Base-by-base conservation (phyloP, 2,113 vertebrate genomes). In the Thryonomys swinderianus region DNA sequence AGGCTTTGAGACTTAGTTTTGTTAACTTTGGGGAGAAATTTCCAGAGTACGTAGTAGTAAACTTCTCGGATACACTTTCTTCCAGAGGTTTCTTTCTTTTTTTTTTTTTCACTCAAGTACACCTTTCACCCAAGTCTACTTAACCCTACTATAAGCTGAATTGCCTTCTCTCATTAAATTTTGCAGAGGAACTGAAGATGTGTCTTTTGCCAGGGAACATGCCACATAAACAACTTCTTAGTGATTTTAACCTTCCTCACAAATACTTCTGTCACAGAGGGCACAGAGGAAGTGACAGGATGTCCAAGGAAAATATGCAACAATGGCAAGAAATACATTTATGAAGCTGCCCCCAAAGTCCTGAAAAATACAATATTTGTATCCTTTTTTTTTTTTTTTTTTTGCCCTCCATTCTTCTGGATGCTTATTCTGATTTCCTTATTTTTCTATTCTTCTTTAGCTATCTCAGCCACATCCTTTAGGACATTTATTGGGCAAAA, bases 221-320 rank as follows among this genome's bases (percentile, higher is more conserved):
- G 90, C 34, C 34, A 84, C 27, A 97, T 71, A 93, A 73, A 12
- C 97, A 94, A 95, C 86, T 55, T 83, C 91, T 90, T 51, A 34
- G 93, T 48, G 53, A 71, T 45, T 96, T 97, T 92, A 95, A 92
- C 89, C 67, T 95, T 97, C 90, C 91, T 90, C 84, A 96, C 95
- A 97, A 97, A 96, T 84, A 93, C 67, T 71, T 88, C 45, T 97
- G 96, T 95, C 40, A 83, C 91, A 96, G 1, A 95, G 10, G 25
- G 94, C 79, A 98, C 85, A 97, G 97, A 96, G 96, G 97, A 98
- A 98, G 96, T 98, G 96, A 97, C 97, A 98, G 97, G 97, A 97
- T 96, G 92, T 98, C 92, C 97, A 96, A 97, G 83, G 78, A 96
- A 98, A 98, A 97, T 81, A 95, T 48, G 97, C 96, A 96, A 90